A percentile compares a stretch with the other conserved stretches of the same genome.
Conservation (phyloP, 2,113 vertebrate genomes). For the Syrrhaptes paradoxus region DNA sequence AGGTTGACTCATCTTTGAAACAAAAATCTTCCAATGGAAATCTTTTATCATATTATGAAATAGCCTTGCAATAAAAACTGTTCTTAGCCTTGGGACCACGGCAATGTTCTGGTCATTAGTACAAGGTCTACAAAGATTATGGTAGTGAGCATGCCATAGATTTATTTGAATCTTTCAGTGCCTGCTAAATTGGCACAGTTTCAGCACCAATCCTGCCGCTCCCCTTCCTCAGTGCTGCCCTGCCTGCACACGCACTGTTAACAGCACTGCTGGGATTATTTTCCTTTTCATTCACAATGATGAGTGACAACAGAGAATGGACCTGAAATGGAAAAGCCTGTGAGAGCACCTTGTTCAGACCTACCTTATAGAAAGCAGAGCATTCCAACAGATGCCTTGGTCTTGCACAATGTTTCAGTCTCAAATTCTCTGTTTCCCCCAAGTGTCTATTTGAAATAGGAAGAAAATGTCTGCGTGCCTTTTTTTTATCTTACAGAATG, state of each 20-base stretch:
- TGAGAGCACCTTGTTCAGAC: not conserved
- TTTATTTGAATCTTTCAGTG: not conserved
- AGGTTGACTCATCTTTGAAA: not conserved
- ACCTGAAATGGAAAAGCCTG: not conserved
- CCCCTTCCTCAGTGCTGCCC: not conserved
- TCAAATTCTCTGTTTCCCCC: not conserved
- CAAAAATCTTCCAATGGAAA: not conserved
- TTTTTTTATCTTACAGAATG: not conserved
- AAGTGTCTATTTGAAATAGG: not conserved
- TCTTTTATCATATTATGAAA: not conserved
- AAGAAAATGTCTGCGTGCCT: not conserved
- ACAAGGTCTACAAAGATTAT: not conserved
- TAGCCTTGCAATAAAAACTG: not conserved
- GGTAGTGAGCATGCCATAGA: not conserved
- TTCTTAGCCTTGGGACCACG: slow-evolving; percentile 12
- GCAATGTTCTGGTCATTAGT: not conserved
- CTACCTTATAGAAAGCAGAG: not conserved
- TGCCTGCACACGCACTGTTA: not conserved
- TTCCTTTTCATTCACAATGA: not conserved
- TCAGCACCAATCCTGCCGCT: not conserved
- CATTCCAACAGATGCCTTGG: not conserved
- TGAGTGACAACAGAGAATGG: not conserved
- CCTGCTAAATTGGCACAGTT: not conserved
- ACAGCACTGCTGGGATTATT: not conserved
- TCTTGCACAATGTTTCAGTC: not conserved